phyloP scores from a whole-genome alignment of 2,888 invertebrate species.

The Drosophila bunnanda region DNA sequence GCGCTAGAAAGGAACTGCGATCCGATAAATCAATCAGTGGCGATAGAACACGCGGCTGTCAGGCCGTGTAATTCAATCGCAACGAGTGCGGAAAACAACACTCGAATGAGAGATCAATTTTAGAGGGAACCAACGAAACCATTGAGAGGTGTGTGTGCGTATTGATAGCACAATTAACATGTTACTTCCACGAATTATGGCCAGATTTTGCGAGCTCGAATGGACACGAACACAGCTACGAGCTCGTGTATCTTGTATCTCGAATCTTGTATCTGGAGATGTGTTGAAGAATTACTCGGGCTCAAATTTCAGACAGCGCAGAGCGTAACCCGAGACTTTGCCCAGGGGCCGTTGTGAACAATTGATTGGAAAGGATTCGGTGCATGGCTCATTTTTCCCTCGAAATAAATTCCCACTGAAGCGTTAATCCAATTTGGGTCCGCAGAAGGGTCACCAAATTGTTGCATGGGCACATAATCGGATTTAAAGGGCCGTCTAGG shows the following conservation, averaged over 20 bases:
- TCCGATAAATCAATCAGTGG: constrained; percentile 53
- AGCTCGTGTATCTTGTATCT: constrained; percentile 23
- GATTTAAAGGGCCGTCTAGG: constrained; percentile 56
- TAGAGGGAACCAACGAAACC: constrained; percentile 10
- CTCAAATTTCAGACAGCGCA: constrained; percentile 67
- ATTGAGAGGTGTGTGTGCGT: constrained; percentile 55
- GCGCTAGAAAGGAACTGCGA: constrained; percentile 5
- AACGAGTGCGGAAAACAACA: constrained; percentile 61
- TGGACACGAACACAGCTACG: neutral
- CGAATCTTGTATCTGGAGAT: constrained; percentile 49
- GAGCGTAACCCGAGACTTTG: constrained; percentile 64
- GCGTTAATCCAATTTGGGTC: constrained; percentile 77
- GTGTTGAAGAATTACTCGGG: constrained; percentile 70
- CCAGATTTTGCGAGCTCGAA: constrained; percentile 65
- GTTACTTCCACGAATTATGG: constrained; percentile 74
- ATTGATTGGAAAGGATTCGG: constrained; percentile 73
- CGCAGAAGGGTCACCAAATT: constrained; percentile 56
- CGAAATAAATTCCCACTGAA: constrained; percentile 75
- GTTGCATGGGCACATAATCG: constrained; percentile 71
- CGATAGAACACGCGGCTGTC: constrained; percentile 49
- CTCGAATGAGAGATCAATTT: constrained; percentile 53
- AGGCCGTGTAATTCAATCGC: constrained; percentile 57
- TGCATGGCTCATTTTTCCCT: constrained; percentile 40
- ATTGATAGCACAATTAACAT: constrained; percentile 76
- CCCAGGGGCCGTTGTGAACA: constrained; percentile 55